These are phyloP conservation scores for Coremacera marginata DNA, from an alignment of 2,888 invertebrate species.

Conservation along the genomic window DNA sequence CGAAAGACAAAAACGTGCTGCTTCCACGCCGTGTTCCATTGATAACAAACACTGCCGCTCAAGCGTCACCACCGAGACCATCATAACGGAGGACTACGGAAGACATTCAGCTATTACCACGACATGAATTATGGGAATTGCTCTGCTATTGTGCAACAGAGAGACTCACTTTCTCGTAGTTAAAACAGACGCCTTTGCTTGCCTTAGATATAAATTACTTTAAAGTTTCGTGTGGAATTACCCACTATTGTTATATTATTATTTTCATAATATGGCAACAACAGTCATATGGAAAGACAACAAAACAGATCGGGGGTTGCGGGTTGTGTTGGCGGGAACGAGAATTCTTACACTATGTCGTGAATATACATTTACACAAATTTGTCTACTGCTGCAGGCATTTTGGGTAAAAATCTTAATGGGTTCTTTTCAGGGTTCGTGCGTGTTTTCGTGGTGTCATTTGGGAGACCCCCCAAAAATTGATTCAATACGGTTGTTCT, in stretches of 20 bases:
- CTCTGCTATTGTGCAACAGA: background rate
- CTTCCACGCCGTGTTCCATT: background rate
- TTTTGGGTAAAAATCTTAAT: background rate
- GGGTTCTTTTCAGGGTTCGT: background rate
- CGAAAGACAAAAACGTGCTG: background rate
- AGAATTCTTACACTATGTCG: no score
- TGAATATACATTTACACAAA: background rate
- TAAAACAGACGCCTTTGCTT: background rate
- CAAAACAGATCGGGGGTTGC: background rate
- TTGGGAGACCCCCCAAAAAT: conserved; percentile 12
- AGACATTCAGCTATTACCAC: conserved; percentile 2
- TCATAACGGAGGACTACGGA: background rate
- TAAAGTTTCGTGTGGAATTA: conserved; percentile 27
- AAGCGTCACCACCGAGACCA: background rate
- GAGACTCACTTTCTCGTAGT: background rate
- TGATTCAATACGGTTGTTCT: conserved; percentile 11
- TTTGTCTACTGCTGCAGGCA: background rate
- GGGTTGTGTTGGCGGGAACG: no score
- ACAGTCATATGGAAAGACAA: background rate
- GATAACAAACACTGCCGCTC: background rate
- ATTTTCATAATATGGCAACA: conserved; percentile 12
- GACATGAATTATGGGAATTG: conserved; percentile 23
- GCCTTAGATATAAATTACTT: conserved; percentile 27
- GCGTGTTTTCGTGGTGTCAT: background rate
- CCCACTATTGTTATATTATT: conserved; percentile 23